Conservation (phyloP, 2,797 vertebrate genomes). For the Cirrhinus mrigala region DNA sequence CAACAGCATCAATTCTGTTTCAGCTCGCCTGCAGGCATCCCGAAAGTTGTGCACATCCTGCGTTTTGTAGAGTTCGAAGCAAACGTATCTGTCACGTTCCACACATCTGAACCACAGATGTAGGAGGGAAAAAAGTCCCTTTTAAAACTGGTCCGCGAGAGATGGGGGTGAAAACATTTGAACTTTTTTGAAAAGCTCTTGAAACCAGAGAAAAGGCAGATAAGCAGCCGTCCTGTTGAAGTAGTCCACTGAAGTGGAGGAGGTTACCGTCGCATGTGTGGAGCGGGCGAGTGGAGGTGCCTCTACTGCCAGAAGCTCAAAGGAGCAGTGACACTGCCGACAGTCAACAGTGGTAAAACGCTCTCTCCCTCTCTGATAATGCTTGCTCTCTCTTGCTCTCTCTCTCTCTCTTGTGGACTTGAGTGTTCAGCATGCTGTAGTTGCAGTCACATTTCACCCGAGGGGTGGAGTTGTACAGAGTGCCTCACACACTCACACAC, state of each 20-base stretch:
- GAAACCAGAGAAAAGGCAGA: constrained; percentile 45
- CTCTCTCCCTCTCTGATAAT: constrained; percentile 60
- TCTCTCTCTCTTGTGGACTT: constrained; percentile 47
- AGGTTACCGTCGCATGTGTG: constrained; percentile 48
- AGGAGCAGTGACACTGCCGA: constrained; percentile 71
- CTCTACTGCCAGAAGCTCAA: constrained; percentile 70
- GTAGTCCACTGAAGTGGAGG: constrained; percentile 57
- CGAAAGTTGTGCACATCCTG: constrained; percentile 45
- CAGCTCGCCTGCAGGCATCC: constrained; percentile 61
- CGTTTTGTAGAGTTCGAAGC: not conserved
- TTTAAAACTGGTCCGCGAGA: constrained; percentile 40
- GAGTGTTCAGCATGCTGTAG: constrained; percentile 72
- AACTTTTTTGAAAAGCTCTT: constrained; percentile 58
- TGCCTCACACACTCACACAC: constrained; percentile 56
- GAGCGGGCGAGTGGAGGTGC: constrained; percentile 61
- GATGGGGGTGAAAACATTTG: not conserved
- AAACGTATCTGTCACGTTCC: constrained; percentile 9
- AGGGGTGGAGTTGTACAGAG: constrained; percentile 75
- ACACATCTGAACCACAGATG: constrained; percentile 32
- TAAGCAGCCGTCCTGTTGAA: constrained; percentile 61
- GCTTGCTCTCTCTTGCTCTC: constrained; percentile 41
- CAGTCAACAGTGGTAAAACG: constrained; percentile 73
- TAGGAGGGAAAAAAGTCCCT: not conserved
- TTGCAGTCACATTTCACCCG: constrained; percentile 73
- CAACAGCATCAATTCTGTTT: constrained; percentile 36